Base-by-base conservation (phyloP, 2,888 invertebrate genomes). In the Lepidochitona cinerea region DNA sequence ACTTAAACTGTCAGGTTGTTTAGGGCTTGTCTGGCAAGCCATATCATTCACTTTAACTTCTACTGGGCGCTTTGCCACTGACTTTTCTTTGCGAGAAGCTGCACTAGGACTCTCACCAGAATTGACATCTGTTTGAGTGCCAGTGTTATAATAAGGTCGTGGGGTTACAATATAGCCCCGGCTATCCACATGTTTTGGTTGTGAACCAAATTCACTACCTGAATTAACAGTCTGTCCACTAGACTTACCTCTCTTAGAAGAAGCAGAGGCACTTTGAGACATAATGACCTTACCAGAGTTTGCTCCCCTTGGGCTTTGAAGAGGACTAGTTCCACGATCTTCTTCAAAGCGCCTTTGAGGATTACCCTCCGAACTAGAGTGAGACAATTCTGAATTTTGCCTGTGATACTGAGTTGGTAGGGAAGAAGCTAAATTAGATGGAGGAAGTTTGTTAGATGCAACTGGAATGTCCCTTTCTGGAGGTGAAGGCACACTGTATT, bases 401-500 rank as follows among this genome's bases (percentile, higher is more conserved):
- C 29, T 29, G 32, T 26, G 1, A 26, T 59, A 59, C 4, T 59
- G 59, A 14, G 23, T 23, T 59, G 59, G 59, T 29, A 59, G 1
- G 4, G 59, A 4, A 1, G 59, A 59, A 2, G 59, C 5, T 14
- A 59, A 32, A 9, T 26, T 59, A 9, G 59, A 59, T 14, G 59
- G 59, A 4, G 66, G 66, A 1, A 66, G 37, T 4, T 7, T 66
- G 29, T 12, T 37, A 2, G 35, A 35, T 1, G 29, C 2, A 26
- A 82, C 74, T 18, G 78, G 71, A 23, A 74, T 72, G 37, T 94
- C 94, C 75, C 94, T 89, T 90, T 94, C 94, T 0, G 94, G 94
- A 23, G 94, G 94, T 32, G 94, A 94, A 49, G 94, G 94, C 73
- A 94, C 93, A 84, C 92, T 93, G 90, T 94, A 94, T 83, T 94